phyloP scores from a whole-genome alignment of 2,888 invertebrate genomes.

The Leucoma salicis region DNA sequence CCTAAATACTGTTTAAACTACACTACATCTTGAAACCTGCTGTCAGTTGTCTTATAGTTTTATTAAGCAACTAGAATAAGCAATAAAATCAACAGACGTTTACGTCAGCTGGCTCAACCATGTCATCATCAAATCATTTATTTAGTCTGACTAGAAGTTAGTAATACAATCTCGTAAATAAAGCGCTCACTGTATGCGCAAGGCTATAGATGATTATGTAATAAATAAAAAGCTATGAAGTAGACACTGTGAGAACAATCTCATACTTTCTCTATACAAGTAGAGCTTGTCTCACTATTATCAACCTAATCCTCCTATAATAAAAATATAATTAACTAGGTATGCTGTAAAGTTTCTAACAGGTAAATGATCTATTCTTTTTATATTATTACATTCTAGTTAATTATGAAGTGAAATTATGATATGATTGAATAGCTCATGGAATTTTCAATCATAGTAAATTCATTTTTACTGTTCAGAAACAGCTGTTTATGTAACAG shows the following conservation, averaged over 20 bases:
- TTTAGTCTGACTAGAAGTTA: conserved; percentile 5
- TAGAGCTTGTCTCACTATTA: conserved; percentile 32
- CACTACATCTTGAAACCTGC: too few species aligned
- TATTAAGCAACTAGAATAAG: too few species aligned
- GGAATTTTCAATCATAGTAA: not conserved
- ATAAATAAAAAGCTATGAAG: conserved; percentile 31
- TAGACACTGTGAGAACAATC: conserved; percentile 30
- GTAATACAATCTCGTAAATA: conserved; percentile 13
- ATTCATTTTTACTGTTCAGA: too few species aligned
- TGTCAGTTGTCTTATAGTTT: not conserved
- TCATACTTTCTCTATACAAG: conserved; percentile 40
- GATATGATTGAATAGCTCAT: too few species aligned
- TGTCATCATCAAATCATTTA: conserved; percentile 2
- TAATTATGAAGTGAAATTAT: too few species aligned
- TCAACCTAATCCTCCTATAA: conserved; percentile 28
- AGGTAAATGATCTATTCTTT: conserved; percentile 2
- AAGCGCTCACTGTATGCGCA: conserved; percentile 8
- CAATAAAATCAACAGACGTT: not conserved
- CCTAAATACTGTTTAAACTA: too few species aligned
- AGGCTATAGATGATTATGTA: conserved; percentile 25
- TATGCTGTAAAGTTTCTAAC: not conserved
- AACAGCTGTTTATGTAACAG: too few species aligned
- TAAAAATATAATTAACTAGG: conserved; percentile 14
- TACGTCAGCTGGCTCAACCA: conserved; percentile 1
- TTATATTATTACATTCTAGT: too few species aligned